phyloP scores from a whole-genome alignment of 1,140 invertebrate species.

The Drosophila nigromelanica region DNA sequence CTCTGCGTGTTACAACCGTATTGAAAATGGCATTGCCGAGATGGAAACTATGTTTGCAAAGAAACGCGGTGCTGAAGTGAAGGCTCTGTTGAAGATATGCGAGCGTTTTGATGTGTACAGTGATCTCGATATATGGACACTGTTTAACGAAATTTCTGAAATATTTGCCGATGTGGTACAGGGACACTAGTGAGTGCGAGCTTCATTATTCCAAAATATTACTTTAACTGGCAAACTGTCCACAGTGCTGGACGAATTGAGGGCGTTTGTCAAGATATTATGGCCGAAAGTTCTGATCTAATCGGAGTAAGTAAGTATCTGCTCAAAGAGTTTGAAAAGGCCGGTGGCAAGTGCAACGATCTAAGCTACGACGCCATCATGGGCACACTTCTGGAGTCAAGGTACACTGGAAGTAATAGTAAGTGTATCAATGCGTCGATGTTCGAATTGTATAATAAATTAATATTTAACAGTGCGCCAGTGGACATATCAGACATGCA shows the following conservation, averaged over 20 bases:
- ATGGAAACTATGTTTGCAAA: slow-evolving; percentile 80
- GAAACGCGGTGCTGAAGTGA: slow-evolving; percentile 64
- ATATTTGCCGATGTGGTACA: slow-evolving; percentile 78
- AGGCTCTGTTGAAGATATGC: slow-evolving; percentile 83
- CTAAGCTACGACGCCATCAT: slow-evolving; percentile 67
- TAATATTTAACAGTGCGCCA: slow-evolving; percentile 83
- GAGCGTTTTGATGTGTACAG: slow-evolving; percentile 69
- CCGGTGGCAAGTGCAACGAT: slow-evolving; percentile 52
- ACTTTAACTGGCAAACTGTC: background rate
- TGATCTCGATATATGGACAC: slow-evolving; percentile 75
- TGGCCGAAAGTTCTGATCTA: slow-evolving; percentile 65
- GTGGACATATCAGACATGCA: slow-evolving; percentile 90
- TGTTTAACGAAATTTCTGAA: slow-evolving; percentile 78
- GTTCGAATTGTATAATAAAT: background rate
- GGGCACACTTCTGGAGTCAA: slow-evolving; percentile 50
- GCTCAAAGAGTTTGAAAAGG: slow-evolving; percentile 41
- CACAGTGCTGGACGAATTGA: slow-evolving; percentile 71
- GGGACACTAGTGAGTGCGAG: slow-evolving; percentile 65
- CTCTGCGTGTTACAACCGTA: slow-evolving; percentile 84
- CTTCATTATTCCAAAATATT: background rate
- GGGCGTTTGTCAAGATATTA: slow-evolving; percentile 62
- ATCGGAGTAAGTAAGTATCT: slow-evolving; percentile 64
- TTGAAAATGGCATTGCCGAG: slow-evolving; percentile 84
- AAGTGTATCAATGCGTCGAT: slow-evolving; percentile 2
- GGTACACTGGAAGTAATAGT: slow-evolving; percentile 64